Base-by-base conservation (phyloP, 2,113 vertebrate species). In the Neofelis nebulosa region DNA sequence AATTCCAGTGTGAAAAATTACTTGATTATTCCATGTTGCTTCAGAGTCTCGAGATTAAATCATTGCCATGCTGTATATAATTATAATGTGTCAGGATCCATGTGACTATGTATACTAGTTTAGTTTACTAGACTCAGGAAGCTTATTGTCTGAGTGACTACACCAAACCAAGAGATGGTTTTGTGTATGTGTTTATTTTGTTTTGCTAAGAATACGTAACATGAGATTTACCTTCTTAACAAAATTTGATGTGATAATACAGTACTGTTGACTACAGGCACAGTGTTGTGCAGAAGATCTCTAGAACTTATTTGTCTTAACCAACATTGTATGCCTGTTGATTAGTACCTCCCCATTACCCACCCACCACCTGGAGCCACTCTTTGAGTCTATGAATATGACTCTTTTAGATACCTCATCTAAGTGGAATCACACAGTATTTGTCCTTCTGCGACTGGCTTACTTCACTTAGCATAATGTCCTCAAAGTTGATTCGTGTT, bases 31-130 rank as follows among this genome's bases (percentile, higher is more conserved):
- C 50, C 23, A 91, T 55, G 84, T 95, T 85, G 55, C 71, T 89
- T 95, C 63, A 45, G 31, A 92, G 14, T 89, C 66, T 95, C 96
- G 79, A 91, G 90, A 81, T 68, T 90, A 2, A 83, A 84, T 45
- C 85, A 81, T 73, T 31, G 31, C 36, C 71, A 71, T 5, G 16
- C 25, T 66, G 61, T 1, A n/a, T 74, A 87, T 81, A 33, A 63
- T 45, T 81, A 61, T 88, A 55, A n/a, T 84, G 15, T 90, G 36
- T 82, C n/a, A 93, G n/a, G 36, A 95, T 6, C 36, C 29, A 7
- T 93, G 95, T 85, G 92, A 65, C 14, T 66, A 0, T 74, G 27
- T 48, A 69, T 63, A 71, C 29, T 41, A 81, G 78, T 63, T 96
- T 82, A 63, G 25, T 83, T 95, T 83, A 50, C 63, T 91, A 86